These are phyloP conservation scores for Drosophila yakuba DNA, from an alignment of 1,140 invertebrate species.

Conservation along the genomic window DNA sequence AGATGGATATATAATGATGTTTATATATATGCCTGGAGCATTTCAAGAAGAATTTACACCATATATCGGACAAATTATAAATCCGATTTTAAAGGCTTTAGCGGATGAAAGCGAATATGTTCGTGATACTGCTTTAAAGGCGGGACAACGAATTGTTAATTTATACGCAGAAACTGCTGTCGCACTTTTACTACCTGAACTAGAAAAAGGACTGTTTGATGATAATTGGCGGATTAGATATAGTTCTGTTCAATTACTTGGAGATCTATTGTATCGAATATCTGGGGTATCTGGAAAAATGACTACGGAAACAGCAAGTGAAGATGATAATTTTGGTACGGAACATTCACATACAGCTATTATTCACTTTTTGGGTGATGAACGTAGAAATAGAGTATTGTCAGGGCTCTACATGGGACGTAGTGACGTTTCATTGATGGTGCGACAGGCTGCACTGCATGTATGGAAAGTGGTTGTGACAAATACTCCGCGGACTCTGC, in stretches of 20 bases:
- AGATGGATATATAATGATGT: conserved; percentile 99
- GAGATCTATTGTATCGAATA: conserved; percentile 98
- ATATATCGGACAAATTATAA: conserved; percentile 99
- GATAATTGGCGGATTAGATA: conserved; percentile 99
- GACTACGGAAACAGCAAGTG: conserved; percentile 98
- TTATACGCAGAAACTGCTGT: conserved; percentile 98
- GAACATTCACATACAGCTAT: conserved; percentile 98
- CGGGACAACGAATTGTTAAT: conserved; percentile 98
- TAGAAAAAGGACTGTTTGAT: conserved; percentile 97
- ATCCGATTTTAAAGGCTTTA: conserved; percentile 98
- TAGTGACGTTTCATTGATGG: conserved; percentile 98
- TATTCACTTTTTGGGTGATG: conserved; percentile 93
- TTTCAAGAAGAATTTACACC: conserved; percentile 98
- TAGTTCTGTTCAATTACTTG: conserved; percentile 97
- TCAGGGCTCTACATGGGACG: conserved; percentile 99
- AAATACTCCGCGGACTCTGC: conserved; percentile 97
- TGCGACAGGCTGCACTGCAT: conserved; percentile 98
- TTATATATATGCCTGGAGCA: conserved; percentile 99
- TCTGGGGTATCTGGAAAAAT: conserved; percentile 99
- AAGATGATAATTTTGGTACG: conserved; percentile 99
- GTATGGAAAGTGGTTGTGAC: conserved; percentile 99
- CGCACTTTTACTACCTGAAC: conserved; percentile 95
- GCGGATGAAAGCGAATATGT: conserved; percentile 99
- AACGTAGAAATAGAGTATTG: conserved; percentile 96
- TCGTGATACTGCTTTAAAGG: conserved; percentile 97